Base-by-base conservation (phyloP, 2,888 invertebrate species). In the Lasius fuliginosus region DNA sequence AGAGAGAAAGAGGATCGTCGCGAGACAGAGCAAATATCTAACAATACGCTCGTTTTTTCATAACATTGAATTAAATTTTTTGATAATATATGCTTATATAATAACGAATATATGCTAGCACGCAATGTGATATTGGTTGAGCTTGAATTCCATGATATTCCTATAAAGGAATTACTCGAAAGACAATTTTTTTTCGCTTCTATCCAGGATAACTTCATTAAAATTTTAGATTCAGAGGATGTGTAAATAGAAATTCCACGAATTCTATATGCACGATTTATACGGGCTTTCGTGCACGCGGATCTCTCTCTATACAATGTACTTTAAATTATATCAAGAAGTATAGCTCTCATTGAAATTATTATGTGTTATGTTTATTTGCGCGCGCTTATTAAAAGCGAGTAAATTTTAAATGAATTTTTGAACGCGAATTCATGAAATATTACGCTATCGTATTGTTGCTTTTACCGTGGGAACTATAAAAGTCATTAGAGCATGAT, bases 201-300 rank as follows among this genome's bases (percentile, higher is more conserved):
- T 40, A 53, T 30, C n/a, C 23, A 1, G 11, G 15, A 42, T 77
- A 58, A 77, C 58, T 58, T 77, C 69, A 58, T 77, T 58, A 77
- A 68, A 77, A 77, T 77, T 77, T 77, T 33, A 77, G 67, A 67
- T 77, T 69, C 40, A 30, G 67, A 6, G 42, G 23, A 68, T 33
- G 53, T 42, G 53, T 27, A 18, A 23, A 18, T 40, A 56, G 56
- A 40, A 68, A 68, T 77, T 58, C 58, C 30, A 18, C 56, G 33
- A 42, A 58, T 77, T 58, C 33, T 42, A 40, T 42, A 40, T n/a
- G 56, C 42, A 53, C 69, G 69, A 58, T 36, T 42, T 40, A 46
- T 42, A 40, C 30, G 69, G 18, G 30, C 27, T 68, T 67, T 33
- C 56, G 33, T 67, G 67, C 56, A 40, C 42, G 42, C 42, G 53